Evolutionary conservation across 2,113 vertebrate genomes (phyloP).

Genomic region (Pteropus alecto): DNA sequence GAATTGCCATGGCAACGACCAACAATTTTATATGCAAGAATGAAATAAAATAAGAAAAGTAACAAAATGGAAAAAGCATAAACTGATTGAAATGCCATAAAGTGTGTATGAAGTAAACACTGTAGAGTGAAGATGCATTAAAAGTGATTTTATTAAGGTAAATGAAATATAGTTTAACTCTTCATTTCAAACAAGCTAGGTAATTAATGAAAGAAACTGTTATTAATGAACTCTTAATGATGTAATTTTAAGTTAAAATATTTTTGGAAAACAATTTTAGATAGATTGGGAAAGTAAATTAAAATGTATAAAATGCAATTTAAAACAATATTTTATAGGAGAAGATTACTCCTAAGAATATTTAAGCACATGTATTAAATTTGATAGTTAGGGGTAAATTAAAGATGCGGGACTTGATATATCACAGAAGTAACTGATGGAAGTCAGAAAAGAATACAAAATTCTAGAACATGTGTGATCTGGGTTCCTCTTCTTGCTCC

Average conservation of each 20-base stretch:
- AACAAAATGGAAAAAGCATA: constrained; percentile 74
- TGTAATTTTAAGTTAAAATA: constrained; percentile 31
- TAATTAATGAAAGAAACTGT: constrained; percentile 6
- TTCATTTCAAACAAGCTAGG: background rate
- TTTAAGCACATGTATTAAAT: background rate
- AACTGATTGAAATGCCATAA: constrained; percentile 56
- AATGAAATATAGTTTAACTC: constrained; percentile 34
- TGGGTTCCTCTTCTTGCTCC: background rate
- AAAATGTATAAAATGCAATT: constrained; percentile 40
- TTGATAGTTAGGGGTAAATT: background rate
- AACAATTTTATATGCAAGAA: constrained; percentile 79
- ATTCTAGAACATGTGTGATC: background rate
- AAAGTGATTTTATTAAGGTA: constrained; percentile 23
- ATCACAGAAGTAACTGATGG: background rate
- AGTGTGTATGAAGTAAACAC: constrained; percentile 53
- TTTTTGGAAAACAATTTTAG: constrained; percentile 46
- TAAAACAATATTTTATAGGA: constrained; percentile 2
- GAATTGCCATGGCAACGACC: constrained; percentile 82
- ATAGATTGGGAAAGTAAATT: constrained; percentile 30
- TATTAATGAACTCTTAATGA: constrained; percentile 40
- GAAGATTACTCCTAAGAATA: background rate
- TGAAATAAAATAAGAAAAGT: constrained; percentile 73
- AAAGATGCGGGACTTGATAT: background rate
- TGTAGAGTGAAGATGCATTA: background rate
- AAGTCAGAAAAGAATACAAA: background rate